Evolutionary conservation across 2,888 invertebrate species (phyloP), one percentile per base, ranked within the genome.

Genomic region (Miltochrista miniata): DNA sequence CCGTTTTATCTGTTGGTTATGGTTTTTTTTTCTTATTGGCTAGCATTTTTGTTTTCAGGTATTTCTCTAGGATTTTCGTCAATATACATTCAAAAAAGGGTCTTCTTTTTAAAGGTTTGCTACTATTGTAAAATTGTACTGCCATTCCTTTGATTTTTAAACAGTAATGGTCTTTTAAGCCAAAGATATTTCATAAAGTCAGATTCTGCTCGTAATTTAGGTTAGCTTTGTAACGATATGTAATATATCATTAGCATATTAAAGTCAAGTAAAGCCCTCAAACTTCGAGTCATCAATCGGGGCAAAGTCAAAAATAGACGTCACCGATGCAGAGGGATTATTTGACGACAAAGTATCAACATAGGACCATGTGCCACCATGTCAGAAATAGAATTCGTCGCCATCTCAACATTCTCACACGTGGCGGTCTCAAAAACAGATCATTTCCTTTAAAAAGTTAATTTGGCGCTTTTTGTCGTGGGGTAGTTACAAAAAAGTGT

Each of bases 371-470:
- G 85, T 90, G 90, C 85, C 74, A 62, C 71, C 66, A 71, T 55
- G 65, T 75, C 79, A 65, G 68, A 85, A 90, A 90, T 88, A 87
- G 86, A 87, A 78, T 63, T 71, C 75, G 79, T 79, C 78, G 74
- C 77, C 76, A 75, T 75, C 76, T 64, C 70, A 56, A 60, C 72
- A 67, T 73, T 79, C 81, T 87, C 88, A 89, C 90, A 91, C 90
- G 88, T 90, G 90, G 88, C 85, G 78, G 72, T 68, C 75, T 81
- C 78, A 80, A 86, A 88, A 90, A 90, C 90, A 86, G 87, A 90
- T 90, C 83, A 88, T 87, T 90, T 90, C 90, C 90, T 90, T 85
- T 90, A 90, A 90, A 90, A 90, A 89, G 88, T 88, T 90, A 90
- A 91, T 90, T 89, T 89, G 85, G 77, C 83, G 73, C 79, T 90